Evolutionary conservation across 2,797 vertebrate species (phyloP).

Genomic region (Iguana delicatissima): DNA sequence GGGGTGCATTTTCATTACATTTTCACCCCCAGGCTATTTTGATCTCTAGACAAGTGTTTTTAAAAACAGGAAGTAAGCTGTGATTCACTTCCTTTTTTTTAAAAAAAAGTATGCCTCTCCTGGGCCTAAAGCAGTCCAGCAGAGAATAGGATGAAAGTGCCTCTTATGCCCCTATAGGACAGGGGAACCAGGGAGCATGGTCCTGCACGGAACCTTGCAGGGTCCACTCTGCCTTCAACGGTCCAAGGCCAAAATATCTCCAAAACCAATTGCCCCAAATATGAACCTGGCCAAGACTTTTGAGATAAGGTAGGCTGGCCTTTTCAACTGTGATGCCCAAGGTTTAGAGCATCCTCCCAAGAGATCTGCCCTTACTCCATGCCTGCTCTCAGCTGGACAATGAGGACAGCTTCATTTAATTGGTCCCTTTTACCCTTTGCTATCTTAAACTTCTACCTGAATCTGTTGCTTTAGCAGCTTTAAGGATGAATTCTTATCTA

Average conservation of each 20-base stretch:
- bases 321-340: neutral
- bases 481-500: neutral
- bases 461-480: neutral
- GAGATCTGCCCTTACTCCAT: neutral
- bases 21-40: no score
- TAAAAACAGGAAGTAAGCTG: no score
- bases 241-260: neutral
- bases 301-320: neutral
- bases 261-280: neutral
- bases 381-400: neutral
- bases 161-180: no score
- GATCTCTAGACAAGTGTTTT: no score
- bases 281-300: neutral
- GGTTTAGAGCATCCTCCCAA: neutral
- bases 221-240: neutral
- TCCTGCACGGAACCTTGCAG: no score
- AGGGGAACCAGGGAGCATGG: no score
- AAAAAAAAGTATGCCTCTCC: no score
- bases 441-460: neutral
- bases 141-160: no score
- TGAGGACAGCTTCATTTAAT: neutral
- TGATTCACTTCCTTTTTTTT: no score
- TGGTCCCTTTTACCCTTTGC: neutral
- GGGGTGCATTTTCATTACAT: no score
- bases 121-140: no score